Conservation (phyloP, 2,797 vertebrate species). For the Sphaeramia orbicularis region DNA sequence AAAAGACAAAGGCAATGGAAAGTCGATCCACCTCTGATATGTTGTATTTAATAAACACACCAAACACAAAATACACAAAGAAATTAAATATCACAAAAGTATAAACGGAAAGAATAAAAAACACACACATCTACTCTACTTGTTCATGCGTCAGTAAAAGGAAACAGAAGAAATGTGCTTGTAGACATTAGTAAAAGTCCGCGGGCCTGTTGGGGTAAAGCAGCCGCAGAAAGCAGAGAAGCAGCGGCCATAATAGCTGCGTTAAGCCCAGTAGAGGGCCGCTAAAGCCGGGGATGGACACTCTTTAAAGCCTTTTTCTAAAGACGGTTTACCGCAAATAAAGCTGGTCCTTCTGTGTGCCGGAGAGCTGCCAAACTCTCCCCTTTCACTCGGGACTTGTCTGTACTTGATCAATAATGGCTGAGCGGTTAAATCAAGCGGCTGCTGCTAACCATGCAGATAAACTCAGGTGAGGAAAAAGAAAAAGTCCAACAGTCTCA, state of each 20-base stretch:
- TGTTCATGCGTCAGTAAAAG: no score
- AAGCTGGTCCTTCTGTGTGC: conserved; percentile 9
- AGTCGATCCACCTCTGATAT: no score
- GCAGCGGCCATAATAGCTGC: conserved; percentile 37
- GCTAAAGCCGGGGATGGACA: conserved; percentile 24
- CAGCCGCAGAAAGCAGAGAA: conserved; percentile 35
- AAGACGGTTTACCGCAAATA: conserved; percentile 23
- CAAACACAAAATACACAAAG: no score
- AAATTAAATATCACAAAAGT: no score
- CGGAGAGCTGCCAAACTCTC: conserved; percentile 15
- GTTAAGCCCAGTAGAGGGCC: conserved; percentile 34
- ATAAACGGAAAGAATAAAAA: no score
- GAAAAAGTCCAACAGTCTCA: no score
- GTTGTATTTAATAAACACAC: no score
- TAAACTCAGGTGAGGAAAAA: conserved; percentile 8
- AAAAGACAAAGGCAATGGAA: no score
- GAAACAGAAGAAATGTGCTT: no score
- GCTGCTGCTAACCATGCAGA: conserved; percentile 10
- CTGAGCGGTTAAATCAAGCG: not conserved
- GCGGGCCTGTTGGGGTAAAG: conserved; percentile 8
- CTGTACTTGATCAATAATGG: conserved; percentile 40
- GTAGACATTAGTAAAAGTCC: not conserved
- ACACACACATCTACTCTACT: no score
- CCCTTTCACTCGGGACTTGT: conserved; percentile 22
- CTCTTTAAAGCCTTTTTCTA: conserved; percentile 28